A percentile compares a stretch with the other conserved stretches of the same genome.
These are phyloP conservation scores for Origma solitaria DNA, from an alignment of 2,113 vertebrate genomes.

Conservation along the genomic window DNA sequence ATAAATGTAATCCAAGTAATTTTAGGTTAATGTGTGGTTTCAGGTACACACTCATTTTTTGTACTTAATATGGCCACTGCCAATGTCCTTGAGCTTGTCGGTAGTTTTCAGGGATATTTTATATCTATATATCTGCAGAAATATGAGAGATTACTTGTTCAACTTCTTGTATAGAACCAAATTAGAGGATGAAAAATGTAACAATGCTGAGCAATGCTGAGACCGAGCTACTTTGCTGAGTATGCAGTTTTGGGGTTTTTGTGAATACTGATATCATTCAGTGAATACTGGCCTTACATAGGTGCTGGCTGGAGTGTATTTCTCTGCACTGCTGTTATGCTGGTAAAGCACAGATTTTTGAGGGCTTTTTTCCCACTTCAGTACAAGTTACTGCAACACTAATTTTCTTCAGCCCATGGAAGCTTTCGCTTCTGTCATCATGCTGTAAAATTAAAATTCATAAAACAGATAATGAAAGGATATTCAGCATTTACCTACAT, in stretches of 20 bases:
- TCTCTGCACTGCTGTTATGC: background rate
- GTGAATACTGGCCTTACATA: background rate
- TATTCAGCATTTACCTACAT: background rate
- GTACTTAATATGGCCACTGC: background rate
- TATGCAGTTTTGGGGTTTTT: accelerated
- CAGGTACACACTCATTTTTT: background rate
- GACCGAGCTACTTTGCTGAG: background rate
- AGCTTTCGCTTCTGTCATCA: background rate
- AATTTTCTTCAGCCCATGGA: background rate
- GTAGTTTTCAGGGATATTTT: background rate
- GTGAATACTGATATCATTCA: background rate
- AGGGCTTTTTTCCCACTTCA: background rate
- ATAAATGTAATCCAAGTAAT: background rate
- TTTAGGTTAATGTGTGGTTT: background rate
- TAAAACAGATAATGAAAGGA: background rate
- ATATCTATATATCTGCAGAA: background rate
- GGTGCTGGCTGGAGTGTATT: background rate
- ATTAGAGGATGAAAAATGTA: background rate
- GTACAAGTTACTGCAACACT: background rate
- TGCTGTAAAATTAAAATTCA: background rate
- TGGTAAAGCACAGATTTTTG: background rate
- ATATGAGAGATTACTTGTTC: background rate
- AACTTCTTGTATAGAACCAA: background rate
- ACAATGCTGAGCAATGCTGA: background rate
- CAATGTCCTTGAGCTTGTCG: background rate